Base-by-base conservation (phyloP, 2,113 vertebrate genomes). In the Rhipidura dahli region DNA sequence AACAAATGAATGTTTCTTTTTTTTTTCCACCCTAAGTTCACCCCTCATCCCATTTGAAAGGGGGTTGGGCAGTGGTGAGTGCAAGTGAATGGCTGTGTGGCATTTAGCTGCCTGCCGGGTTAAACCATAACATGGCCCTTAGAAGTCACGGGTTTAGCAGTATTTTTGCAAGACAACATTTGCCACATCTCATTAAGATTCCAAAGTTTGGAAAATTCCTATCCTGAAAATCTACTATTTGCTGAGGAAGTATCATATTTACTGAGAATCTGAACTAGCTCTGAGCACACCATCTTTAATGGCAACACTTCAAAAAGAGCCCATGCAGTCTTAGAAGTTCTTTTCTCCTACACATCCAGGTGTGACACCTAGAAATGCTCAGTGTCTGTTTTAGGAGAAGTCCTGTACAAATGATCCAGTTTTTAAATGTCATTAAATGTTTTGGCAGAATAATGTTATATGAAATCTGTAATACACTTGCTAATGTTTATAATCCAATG, bases 401-500 rank as follows among this genome's bases (percentile, higher is more conserved):
- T 50, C 65, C 51, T 60, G 33, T 35, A 87, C 31, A 86, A 69
- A 17, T 51, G 71, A 91, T 80, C 24, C 12, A 26, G 44, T 87
- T 75, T 71, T 51, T 51, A 92, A 78, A 51, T 4, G 3, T 30
- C 66, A 69, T 70, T 84, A 65, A 70, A 85, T 61, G 33, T 83
- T 93, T 65, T 87, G 73, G 65, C 56, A 93, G 73, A 93, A 66
- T 53, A 81, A 54, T 13, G 19, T 73, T 54, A 28, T 59, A 93
- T 37, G 81, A 96, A 95, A 84, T 35, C 51, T 56, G 40, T 83
- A 82, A 80, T 53, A 90, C 13, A 84, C 23, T 61, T 50, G 64
- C 37, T 92, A 90, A 70, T 11, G 5, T 83, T 95, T 82, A 92
- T 64, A 92, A 87, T 65, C 79, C 56, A 80, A 11, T 49, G 56